Evolutionary conservation across 2,888 invertebrate genomes (phyloP).

Genomic region (Metalampra italica): DNA sequence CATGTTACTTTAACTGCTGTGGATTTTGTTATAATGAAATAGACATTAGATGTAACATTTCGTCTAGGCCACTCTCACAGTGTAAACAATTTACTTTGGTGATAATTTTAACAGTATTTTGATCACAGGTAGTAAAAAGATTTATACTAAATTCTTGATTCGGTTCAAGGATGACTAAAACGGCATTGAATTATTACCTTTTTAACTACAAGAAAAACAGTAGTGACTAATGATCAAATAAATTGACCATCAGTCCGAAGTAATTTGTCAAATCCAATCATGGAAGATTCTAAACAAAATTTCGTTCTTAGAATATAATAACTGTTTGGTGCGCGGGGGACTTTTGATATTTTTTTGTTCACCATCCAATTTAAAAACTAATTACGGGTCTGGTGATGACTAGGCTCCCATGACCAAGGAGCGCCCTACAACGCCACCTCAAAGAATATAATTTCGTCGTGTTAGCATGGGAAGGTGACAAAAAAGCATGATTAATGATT

Average conservation of each 20-base stretch:
- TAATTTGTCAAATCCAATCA: conserved; percentile 75
- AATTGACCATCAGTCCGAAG: conserved; percentile 46
- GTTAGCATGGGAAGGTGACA: conserved; percentile 66
- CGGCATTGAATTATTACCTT: background rate
- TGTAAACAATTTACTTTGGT: too few relatives aligned
- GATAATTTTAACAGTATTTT: too few relatives aligned
- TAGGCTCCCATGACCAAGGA: conserved; percentile 60
- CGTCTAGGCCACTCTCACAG: too few relatives aligned
- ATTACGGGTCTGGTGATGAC: conserved; percentile 65
- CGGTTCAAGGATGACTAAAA: background rate
- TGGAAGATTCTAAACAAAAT: conserved; percentile 50
- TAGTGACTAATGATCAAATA: conserved; percentile 49
- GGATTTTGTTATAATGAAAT: too few relatives aligned
- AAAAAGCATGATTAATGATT: conserved; percentile 73
- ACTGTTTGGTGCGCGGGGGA: conserved; percentile 53
- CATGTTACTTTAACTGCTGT: too few relatives aligned
- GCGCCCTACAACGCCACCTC: conserved; percentile 56
- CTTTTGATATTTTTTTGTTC: conserved; percentile 62
- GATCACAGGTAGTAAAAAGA: background rate
- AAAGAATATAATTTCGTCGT: conserved; percentile 71
- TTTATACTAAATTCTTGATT: background rate
- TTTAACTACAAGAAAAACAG: conserved; percentile 29
- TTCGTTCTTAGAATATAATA: conserved; percentile 60
- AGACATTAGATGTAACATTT: too few relatives aligned
- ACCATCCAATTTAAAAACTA: conserved; percentile 75